Conservation (phyloP, 1,140 invertebrate genomes). For the Bradysia coprophila region DNA sequence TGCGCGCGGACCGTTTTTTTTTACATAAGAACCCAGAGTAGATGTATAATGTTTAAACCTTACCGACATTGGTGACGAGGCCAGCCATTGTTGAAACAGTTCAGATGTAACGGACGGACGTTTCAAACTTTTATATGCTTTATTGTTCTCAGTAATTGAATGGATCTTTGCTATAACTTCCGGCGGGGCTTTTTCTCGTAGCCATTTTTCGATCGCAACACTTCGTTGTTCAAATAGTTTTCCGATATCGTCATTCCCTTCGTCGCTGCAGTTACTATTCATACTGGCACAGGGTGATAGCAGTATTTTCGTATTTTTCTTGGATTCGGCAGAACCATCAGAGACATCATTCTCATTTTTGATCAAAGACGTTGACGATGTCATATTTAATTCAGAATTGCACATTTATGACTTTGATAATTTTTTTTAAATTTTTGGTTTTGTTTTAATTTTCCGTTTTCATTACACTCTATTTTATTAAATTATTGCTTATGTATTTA, state of each 20-base stretch:
- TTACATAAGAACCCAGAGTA: too few species aligned
- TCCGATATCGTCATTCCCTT: constrained; percentile 20
- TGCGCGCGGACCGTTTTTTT: too few species aligned
- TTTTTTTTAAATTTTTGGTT: neutral
- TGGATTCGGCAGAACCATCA: neutral
- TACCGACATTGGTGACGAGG: constrained; percentile 52
- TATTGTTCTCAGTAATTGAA: constrained; percentile 19
- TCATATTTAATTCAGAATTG: neutral
- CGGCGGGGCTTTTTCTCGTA: constrained; percentile 44
- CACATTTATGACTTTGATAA: neutral
- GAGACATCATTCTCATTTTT: neutral
- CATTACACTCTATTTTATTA: constrained; percentile 3
- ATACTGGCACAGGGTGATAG: neutral
- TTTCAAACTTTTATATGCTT: constrained; percentile 25
- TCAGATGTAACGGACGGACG: constrained; percentile 68
- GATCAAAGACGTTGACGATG: neutral
- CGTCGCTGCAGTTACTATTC: neutral
- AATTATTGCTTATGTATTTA: too few species aligned
- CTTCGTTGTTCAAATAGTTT: constrained; percentile 29
- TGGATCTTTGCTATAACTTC: constrained; percentile 37
- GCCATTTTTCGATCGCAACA: constrained; percentile 43
- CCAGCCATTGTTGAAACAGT: constrained; percentile 64
- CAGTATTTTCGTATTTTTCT: too few species aligned
- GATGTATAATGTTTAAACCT: too few species aligned
- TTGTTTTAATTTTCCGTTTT: neutral